Percentiles rank a stretch among this genome's conserved stretches.
phyloP scores from a whole-genome alignment of 2,888 invertebrate genomes.

The Bombylius discolor region DNA sequence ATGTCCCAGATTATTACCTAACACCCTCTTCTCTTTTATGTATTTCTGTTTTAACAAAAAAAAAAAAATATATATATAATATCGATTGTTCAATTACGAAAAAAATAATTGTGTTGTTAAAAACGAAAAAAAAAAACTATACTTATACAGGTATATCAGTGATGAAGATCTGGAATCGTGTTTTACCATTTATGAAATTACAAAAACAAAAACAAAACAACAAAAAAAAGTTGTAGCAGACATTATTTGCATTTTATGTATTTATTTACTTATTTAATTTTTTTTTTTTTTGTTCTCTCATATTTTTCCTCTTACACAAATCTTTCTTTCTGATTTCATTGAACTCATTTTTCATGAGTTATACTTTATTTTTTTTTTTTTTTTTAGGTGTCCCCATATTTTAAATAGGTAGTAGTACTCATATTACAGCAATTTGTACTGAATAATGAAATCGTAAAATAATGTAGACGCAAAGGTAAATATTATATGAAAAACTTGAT shows the following conservation, averaged over 20 bases:
- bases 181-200: neutral
- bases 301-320: too few species aligned
- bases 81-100: neutral
- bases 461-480: too few species aligned
- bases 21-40: neutral
- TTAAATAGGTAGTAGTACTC: neutral
- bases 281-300: too few species aligned
- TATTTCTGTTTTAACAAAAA: neutral
- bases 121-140: neutral
- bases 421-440: neutral
- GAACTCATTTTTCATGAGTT: neutral
- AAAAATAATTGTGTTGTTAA: neutral
- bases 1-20: neutral
- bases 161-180: neutral
- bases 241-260: neutral
- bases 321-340: neutral
- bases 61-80: too few species aligned
- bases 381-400: neutral
- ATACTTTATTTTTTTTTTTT: neutral
- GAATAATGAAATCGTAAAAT: too few species aligned
- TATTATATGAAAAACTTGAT: too few species aligned
- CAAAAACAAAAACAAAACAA: too few species aligned
- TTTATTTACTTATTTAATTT: neutral
- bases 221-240: too few species aligned
- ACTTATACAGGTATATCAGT: neutral